Conservation (phyloP, 2,113 vertebrate species). For the Motacilla tschutschensis region DNA sequence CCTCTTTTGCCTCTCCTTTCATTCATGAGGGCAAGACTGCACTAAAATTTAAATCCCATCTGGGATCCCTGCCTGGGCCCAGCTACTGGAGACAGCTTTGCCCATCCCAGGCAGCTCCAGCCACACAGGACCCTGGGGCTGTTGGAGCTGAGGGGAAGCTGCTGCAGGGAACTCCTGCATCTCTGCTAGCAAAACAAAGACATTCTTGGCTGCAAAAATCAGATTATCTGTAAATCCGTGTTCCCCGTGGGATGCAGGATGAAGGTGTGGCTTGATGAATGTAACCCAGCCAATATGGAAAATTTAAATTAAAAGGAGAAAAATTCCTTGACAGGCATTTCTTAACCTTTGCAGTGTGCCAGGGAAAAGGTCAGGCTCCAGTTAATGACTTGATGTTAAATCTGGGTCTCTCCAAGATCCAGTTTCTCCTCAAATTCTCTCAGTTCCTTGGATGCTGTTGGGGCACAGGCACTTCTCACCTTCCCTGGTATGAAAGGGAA, state of each 20-base stretch:
- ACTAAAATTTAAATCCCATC: neutral
- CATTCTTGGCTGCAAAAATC: neutral
- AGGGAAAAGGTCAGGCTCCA: neutral
- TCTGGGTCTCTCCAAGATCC: neutral
- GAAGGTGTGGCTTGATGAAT: neutral
- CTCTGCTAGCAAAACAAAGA: neutral
- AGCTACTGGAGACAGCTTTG: neutral
- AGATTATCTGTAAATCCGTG: neutral
- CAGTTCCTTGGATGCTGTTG: neutral
- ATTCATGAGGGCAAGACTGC: neutral
- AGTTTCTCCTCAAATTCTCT: neutral
- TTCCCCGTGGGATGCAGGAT: neutral
- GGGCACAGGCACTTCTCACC: neutral
- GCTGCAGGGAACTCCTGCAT: neutral
- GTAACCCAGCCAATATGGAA: neutral
- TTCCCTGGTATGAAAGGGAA: neutral
- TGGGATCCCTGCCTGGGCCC: neutral
- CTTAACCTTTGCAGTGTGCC: neutral
- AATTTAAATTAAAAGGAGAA: neutral
- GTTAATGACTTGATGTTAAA: neutral
- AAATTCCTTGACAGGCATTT: neutral
- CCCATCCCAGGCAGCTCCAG: neutral
- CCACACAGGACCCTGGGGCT: accelerated
- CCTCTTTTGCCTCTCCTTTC: neutral
- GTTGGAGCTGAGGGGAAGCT: neutral